Base-by-base conservation (phyloP, 1,140 invertebrate species). In the Drosophila pseudoobscura region DNA sequence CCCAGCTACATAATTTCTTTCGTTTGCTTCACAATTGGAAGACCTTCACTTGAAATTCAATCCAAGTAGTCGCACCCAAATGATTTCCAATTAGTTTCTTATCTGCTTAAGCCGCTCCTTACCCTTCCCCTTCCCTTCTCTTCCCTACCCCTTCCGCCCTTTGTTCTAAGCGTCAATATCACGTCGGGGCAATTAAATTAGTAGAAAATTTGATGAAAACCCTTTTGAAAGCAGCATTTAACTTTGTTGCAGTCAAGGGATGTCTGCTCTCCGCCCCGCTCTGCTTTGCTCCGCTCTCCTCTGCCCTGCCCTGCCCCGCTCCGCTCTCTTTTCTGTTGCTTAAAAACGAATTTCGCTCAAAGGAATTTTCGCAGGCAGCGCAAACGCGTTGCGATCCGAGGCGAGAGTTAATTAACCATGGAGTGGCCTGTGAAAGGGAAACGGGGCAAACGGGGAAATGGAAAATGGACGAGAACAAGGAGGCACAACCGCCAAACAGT, bases 141-240 rank as follows among this genome's bases (percentile, higher is more conserved):
- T n/a, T n/a, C n/a, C n/a, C n/a, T n/a, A n/a, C n/a, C n/a, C n/a
- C 4, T 39, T 39, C 35, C 11, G 4, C 35, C 11, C 35, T 13
- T 39, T 39, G 11, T 13, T 13, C 74, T 76, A 76, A 73, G 73
- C 79, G 62, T 31, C 66, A 49, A 83, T 73, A 62, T 70, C 79
- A 82, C 79, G 79, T 82, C 66, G 63, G 75, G 72, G 75, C 70
- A 82, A 82, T 82, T 82, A 82, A 82, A 82, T 82, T 82, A 83
- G 79, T 82, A 64, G 63, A 74, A 74, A 70, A 53, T 70, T 50
- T 70, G 71, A 75, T 70, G 75, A 70, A 83, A 82, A 44, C 54
- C 43, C 52, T 6, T 55, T 57, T 13, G 31, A 63, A 73, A 64
- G 24, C 5, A 71, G 74, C 78, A 49, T 82, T 85, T 87, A 82